These are phyloP conservation scores for Campoplex capitator DNA, from an alignment of 2,888 invertebrate genomes.

Conservation along the genomic window DNA sequence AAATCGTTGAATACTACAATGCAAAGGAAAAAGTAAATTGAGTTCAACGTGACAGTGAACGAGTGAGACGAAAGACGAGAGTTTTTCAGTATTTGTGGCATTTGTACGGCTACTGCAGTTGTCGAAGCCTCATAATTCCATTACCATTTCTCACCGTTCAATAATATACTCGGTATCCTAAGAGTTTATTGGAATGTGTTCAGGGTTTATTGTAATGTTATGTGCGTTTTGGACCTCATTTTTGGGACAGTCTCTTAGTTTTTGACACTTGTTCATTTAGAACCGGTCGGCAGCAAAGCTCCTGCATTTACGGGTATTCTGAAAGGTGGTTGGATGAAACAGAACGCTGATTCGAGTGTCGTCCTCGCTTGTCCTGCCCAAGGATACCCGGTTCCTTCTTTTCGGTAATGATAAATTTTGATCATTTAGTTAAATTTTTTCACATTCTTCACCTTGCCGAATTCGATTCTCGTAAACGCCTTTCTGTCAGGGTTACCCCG, in stretches of 20 bases:
- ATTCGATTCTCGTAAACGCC: not conserved
- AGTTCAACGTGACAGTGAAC: not conserved
- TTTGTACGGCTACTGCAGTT: conserved; percentile 45
- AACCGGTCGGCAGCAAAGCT: conserved; percentile 88
- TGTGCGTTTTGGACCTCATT: not conserved
- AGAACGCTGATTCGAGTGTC: conserved; percentile 88
- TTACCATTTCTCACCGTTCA: conserved; percentile 36
- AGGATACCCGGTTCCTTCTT: conserved; percentile 89
- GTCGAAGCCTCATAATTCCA: conserved; percentile 48
- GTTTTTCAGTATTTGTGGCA: conserved; percentile 42
- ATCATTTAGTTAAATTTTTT: not conserved
- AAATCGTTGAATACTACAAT: not conserved
- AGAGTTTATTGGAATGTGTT: not conserved
- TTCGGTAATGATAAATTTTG: conserved; percentile 82
- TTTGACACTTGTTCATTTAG: conserved; percentile 74
- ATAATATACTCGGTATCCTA: conserved; percentile 5
- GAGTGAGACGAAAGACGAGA: conserved; percentile 5
- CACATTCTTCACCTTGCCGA: not conserved
- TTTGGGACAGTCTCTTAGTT: conserved; percentile 6
- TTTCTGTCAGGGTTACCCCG: conserved; percentile 4
- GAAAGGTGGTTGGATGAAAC: conserved; percentile 89
- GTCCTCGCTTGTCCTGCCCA: conserved; percentile 90
- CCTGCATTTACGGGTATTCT: conserved; percentile 90
- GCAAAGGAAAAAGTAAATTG: not conserved
- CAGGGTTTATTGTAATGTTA: not conserved